Conservation (phyloP, 2,888 invertebrate species). For the Athetis lepigone region DNA sequence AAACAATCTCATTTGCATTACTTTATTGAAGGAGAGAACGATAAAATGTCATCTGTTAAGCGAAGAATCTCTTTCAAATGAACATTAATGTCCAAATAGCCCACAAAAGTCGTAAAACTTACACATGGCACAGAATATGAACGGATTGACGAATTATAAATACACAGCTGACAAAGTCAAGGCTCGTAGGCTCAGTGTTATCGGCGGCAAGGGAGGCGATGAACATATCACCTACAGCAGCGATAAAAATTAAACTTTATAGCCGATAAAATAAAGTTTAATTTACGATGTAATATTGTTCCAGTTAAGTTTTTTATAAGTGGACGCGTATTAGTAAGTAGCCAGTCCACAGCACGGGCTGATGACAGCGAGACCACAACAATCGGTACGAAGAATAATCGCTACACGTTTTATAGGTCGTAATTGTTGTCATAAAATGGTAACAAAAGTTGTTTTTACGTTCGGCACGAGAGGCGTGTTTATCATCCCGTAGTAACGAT, state of each 20-base stretch:
- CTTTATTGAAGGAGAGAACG: conserved; percentile 41
- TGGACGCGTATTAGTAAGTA: conserved; percentile 65
- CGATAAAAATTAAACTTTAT: conserved; percentile 70
- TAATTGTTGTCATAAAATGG: conserved; percentile 90
- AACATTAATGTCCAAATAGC: conserved; percentile 56
- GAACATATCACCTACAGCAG: conserved; percentile 63
- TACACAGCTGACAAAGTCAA: conserved; percentile 80
- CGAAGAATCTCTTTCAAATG: conserved; percentile 52
- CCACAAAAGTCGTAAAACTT: conserved; percentile 62
- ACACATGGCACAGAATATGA: conserved; percentile 60
- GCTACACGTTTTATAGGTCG: conserved; percentile 89
- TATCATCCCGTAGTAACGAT: conserved; percentile 86
- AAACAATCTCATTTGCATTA: conserved; percentile 49
- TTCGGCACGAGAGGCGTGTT: conserved; percentile 87
- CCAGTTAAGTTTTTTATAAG: conserved; percentile 67
- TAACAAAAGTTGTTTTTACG: conserved; percentile 90
- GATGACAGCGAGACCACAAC: conserved; percentile 87
- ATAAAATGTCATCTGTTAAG: conserved; percentile 54
- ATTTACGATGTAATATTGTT: conserved; percentile 63
- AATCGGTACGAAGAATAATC: conserved; percentile 88
- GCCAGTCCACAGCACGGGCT: conserved; percentile 74
- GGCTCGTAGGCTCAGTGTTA: conserved; percentile 70
- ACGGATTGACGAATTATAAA: conserved; percentile 77
- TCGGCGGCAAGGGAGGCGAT: conserved; percentile 63
- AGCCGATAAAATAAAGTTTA: conserved; percentile 69